A percentile compares a stretch with the other conserved stretches of the same genome.
These are phyloP conservation scores for cattle (Bos taurus) DNA, from an alignment of 2,113 vertebrate genomes.

Conservation along the genomic window ARS-UCD2.0 NC_037329.1:107485001-107485500, in stretches of 20 bases:
- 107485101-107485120: slow-evolving; percentile 52
- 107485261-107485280: not conserved
- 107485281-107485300: not conserved
- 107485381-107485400: slow-evolving; percentile 76
- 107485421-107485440: slow-evolving; percentile 87
- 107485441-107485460: slow-evolving; percentile 80
- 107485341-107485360: slow-evolving; percentile 79
- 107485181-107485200: slow-evolving; percentile 19
- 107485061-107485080: slow-evolving; percentile 84
- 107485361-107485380: slow-evolving; percentile 88
- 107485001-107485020: slow-evolving; percentile 87
- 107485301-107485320: not conserved
- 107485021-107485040: slow-evolving; percentile 85
- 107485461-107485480: slow-evolving; percentile 79
- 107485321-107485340: not conserved
- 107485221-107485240: not conserved
- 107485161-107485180: slow-evolving; percentile 62
- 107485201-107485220: not conserved
- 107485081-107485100: slow-evolving; percentile 89
- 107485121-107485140: slow-evolving; percentile 65
- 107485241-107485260: not conserved
- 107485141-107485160: slow-evolving; percentile 48
- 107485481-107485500: slow-evolving; percentile 81
- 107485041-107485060: slow-evolving; percentile 91
- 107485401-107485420: slow-evolving; percentile 82